These are phyloP conservation scores for Lapara coniferarum DNA, from an alignment of 2,888 invertebrate species.

Conservation along the genomic window DNA sequence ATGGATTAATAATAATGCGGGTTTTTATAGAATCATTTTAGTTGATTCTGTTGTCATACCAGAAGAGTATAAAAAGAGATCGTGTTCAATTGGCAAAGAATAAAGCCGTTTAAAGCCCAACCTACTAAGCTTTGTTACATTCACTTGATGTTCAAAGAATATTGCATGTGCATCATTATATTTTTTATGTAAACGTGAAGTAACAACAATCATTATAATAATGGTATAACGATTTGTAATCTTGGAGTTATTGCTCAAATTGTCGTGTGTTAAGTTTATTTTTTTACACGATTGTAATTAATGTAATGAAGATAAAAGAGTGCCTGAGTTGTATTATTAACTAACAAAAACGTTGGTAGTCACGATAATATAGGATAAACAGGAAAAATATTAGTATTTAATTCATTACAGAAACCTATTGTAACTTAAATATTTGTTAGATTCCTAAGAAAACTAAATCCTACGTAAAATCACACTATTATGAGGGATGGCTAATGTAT, in stretches of 20 bases:
- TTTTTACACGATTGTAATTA: neutral
- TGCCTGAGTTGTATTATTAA: too few relatives aligned
- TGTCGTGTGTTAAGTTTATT: neutral
- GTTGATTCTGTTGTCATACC: neutral
- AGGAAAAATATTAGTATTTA: neutral
- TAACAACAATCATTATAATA: slow-evolving; percentile 1
- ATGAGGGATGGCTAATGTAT: too few relatives aligned
- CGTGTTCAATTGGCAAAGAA: slow-evolving; percentile 1
- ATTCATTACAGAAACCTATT: neutral
- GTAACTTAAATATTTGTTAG: too few relatives aligned
- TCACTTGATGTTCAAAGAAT: neutral
- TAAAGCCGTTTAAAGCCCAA: neutral
- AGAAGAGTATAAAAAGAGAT: neutral
- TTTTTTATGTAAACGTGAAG: slow-evolving; percentile 24
- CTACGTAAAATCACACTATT: too few relatives aligned
- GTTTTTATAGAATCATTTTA: neutral
- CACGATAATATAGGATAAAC: too few relatives aligned
- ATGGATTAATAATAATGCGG: neutral
- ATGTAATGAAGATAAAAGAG: neutral
- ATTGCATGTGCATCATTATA: slow-evolving; percentile 32
- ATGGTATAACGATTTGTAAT: slow-evolving; percentile 17
- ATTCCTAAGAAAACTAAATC: too few relatives aligned
- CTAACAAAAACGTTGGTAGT: too few relatives aligned
- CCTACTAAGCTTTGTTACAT: neutral
- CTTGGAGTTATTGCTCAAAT: neutral